A percentile compares a stretch with the other conserved stretches of the same genome.
Evolutionary conservation across 2,113 vertebrate species (phyloP).

Genomic region (cat (Felis catus)): DNA sequence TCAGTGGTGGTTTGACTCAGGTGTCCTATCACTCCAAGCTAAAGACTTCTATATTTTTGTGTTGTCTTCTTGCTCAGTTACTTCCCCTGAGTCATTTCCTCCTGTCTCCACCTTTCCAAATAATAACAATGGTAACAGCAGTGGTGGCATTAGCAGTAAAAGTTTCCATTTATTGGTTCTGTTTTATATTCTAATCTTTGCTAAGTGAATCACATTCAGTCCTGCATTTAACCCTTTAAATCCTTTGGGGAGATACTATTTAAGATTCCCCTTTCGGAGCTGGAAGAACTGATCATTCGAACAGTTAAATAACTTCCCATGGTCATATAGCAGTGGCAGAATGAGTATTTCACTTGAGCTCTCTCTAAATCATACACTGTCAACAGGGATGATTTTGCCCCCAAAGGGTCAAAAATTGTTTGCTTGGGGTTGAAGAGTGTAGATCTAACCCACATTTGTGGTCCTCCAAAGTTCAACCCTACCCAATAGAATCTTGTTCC

Average conservation of each 20-base stretch:
- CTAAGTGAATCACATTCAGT: background rate
- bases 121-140: slow-evolving; percentile 29
- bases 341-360: background rate
- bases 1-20: slow-evolving; percentile 53
- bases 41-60: slow-evolving; percentile 20
- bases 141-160: background rate
- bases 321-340: background rate
- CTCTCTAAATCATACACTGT: background rate
- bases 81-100: slow-evolving; percentile 20
- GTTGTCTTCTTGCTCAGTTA: background rate
- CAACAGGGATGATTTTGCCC: background rate
- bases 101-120: background rate
- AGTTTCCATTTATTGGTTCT: background rate
- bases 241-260: background rate
- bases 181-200: background rate
- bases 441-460: background rate
- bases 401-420: background rate
- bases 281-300: background rate
- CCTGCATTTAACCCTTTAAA: background rate
- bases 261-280: background rate
- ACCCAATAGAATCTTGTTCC: background rate
- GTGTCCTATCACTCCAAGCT: background rate
- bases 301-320: background rate
- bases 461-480: background rate
- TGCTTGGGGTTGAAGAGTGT: background rate